Evolutionary conservation across 2,113 vertebrate species (phyloP), one percentile per base, ranked within the genome.

Genomic region (Columba livia): DNA sequence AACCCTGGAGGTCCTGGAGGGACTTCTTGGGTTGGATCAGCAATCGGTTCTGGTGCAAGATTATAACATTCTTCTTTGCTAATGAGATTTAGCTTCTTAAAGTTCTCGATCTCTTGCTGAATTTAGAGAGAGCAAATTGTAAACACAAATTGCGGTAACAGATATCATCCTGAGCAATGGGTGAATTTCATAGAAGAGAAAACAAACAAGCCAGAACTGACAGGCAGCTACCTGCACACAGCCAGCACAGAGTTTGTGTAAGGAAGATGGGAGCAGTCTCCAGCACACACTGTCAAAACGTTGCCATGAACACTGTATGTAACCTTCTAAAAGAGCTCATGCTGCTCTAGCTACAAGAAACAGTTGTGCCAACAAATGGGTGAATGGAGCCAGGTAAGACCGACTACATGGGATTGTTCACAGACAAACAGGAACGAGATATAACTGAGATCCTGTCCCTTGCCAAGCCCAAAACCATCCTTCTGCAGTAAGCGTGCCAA

Each of bases 51-150:
- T 53, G 98, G 98, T 92, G 98, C 90, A 95, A 99, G 97, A 32
- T 95, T 98, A 44, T 99, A 98, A 90, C 99, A 99, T 90, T 99
- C 98, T 32, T 99, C 98, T 97, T 99, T 98, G 97, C 97, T 99
- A 97, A 99, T 98, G 80, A 99, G 90, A 94, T 97, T 99, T 64
- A 99, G 95, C 97, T 99, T 99, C 97, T 98, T 99, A 89, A 99
- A 99, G 97, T 98, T 98, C 94, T 99, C 99, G 78, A 98, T 97
- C 91, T 99, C 99, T 98, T 99, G 98, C 98, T 98, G 96, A 96
- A 97, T 93, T 47, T 69, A 87, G 73, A 97, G 80, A 96, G 97
- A 97, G 73, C 85, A 98, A 91, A 91, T 90, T 78, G 96, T 94
- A 95, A 98, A 80, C 15, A 50, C 66, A 88, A 94, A 93, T 62